These are phyloP conservation scores for Hedya salicella DNA, from an alignment of 2,888 invertebrate species.

Conservation along the genomic window DNA sequence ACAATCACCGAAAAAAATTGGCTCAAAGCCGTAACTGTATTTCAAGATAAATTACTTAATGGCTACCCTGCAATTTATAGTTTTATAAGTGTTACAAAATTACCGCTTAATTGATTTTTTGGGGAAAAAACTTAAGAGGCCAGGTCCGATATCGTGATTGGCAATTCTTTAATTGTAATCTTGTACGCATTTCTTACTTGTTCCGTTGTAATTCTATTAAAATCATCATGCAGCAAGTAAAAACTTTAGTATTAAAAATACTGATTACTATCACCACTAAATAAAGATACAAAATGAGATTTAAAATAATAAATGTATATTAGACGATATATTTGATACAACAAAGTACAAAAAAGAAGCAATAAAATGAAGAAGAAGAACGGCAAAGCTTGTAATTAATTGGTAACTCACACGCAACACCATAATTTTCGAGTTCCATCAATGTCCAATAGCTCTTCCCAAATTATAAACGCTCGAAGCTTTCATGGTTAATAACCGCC, in stretches of 20 bases:
- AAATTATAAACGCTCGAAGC: constrained; percentile 32
- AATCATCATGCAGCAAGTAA: too few relatives aligned
- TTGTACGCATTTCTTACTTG: too few relatives aligned
- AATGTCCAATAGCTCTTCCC: constrained; percentile 32
- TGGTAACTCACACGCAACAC: constrained; percentile 25
- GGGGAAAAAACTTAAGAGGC: background rate
- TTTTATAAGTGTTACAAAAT: constrained; percentile 68
- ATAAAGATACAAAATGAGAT: too few relatives aligned
- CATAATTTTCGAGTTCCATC: constrained; percentile 35
- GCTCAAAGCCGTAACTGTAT: constrained; percentile 53
- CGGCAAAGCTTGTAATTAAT: constrained; percentile 21
- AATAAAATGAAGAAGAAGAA: background rate
- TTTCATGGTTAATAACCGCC: constrained; percentile 62
- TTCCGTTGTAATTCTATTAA: too few relatives aligned
- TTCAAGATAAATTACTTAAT: constrained; percentile 62
- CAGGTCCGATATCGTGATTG: background rate
- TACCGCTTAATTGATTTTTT: constrained; percentile 44
- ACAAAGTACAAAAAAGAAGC: background rate
- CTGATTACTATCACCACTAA: too few relatives aligned
- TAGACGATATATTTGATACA: too few relatives aligned
- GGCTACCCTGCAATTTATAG: constrained; percentile 62
- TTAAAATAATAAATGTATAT: too few relatives aligned
- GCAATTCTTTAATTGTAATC: too few relatives aligned
- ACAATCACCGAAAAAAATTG: constrained; percentile 49
- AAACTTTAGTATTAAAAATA: too few relatives aligned